These are phyloP conservation scores for Drosophila ogumai DNA, from an alignment of 1,140 invertebrate genomes.

Conservation along the genomic window DNA sequence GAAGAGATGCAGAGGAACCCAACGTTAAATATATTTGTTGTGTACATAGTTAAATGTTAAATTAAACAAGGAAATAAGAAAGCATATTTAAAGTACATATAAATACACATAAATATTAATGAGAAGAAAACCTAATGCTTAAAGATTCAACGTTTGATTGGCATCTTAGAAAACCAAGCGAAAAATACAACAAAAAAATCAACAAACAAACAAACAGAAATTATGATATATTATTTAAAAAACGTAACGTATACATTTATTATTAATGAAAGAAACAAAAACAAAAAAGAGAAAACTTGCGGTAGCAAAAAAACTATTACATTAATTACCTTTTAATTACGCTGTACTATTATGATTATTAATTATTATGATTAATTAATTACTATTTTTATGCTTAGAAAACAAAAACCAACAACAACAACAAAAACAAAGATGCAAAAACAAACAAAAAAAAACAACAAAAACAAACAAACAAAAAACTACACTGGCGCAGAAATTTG, in stretches of 20 bases:
- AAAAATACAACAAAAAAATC: slow-evolving; percentile 49
- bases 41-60: slow-evolving; percentile 83
- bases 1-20: slow-evolving; percentile 47
- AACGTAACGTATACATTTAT: slow-evolving; percentile 64
- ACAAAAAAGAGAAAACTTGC: slow-evolving; percentile 62
- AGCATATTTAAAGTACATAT: slow-evolving; percentile 70
- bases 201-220: slow-evolving; percentile 53
- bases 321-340: slow-evolving; percentile 81
- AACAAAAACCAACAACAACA: slow-evolving; percentile 53
- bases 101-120: slow-evolving; percentile 50
- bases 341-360: slow-evolving; percentile 80
- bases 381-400: slow-evolving; percentile 74
- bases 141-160: slow-evolving; percentile 75
- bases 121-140: slow-evolving; percentile 55
- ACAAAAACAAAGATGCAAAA: slow-evolving; percentile 61
- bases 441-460: slow-evolving; percentile 44
- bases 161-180: slow-evolving; percentile 56
- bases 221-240: slow-evolving; percentile 78
- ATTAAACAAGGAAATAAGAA: slow-evolving; percentile 49
- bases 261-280: slow-evolving; percentile 42
- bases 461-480: slow-evolving; percentile 45
- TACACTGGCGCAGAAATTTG: slow-evolving; percentile 75
- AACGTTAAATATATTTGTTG: slow-evolving; percentile 82
- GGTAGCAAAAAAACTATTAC: slow-evolving; percentile 81
- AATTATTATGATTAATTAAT: slow-evolving; percentile 74